Evolutionary conservation across 2,888 invertebrate species (phyloP), one percentile per base, ranked within the genome.

Genomic region (Osmoderma eremita): DNA sequence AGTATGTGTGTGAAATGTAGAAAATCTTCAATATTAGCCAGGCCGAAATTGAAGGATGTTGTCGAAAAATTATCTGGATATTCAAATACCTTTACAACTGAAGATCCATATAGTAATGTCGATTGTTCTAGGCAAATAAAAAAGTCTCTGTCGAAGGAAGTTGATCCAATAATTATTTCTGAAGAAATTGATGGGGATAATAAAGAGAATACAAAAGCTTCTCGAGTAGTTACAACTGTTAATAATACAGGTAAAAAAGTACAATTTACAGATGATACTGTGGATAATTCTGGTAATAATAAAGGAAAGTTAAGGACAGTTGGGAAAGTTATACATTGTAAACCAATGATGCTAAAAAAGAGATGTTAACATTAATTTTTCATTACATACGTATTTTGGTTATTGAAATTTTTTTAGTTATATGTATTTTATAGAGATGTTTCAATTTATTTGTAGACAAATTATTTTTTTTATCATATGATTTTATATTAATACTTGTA

Each of bases 101-200:
- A 63, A 22, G 39, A 63, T 41, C 49, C 6, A 3, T 61, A 24
- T 61, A 24, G 30, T 12, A 63, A 5, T 6, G 18, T 51, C 15
- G 63, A 63, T 13, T 63, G 8, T 45, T 63, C 63, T 8, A 39
- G 63, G 17, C 51, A 51, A 5, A 51, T 63, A 22, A 63, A 53
- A 45, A 41, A 42, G 20, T 65, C 56, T 22, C 36, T 30, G 15
- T 54, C 24, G 20, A 65, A 24, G 22, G 41, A 17, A 10, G 10
- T n/a, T 0, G 30, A 42, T 6, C 8, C 30, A 2, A n/a, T n/a
- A n/a, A 30, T 5, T 6, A 10, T 6, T 1, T 10, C 30, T 30
- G 10, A 30, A 30, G 10, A 6, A 4, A 8, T 3, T 18, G 1
- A 13, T 10, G 24, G 12, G 8, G 49, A 56, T 10, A 42, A 4